Evolutionary conservation across 1,140 invertebrate genomes (phyloP).

Genomic region (Ectropis grisescens): DNA sequence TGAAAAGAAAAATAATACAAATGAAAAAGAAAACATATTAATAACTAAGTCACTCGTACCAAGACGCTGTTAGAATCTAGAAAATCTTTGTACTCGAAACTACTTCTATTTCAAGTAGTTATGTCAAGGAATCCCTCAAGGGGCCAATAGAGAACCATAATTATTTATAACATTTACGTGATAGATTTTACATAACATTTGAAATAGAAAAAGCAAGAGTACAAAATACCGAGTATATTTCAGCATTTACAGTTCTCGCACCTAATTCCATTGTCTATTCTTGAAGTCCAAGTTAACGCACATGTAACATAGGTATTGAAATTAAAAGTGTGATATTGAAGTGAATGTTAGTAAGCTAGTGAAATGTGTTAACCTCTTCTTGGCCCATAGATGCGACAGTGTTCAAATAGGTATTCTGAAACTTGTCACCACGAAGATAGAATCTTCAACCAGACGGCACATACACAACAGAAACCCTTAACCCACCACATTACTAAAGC

Average conservation of each 20-base stretch:
- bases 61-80: constrained; percentile 63
- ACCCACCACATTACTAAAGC: constrained; percentile 22
- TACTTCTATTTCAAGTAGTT: constrained; percentile 17
- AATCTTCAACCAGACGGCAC: constrained; percentile 10
- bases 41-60: constrained; percentile 63
- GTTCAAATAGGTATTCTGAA: no score
- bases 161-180: no score
- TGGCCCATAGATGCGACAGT: no score
- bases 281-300: constrained; percentile 60
- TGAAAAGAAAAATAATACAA: constrained; percentile 17
- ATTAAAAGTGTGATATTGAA: constrained; percentile 28
- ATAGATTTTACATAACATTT: no score
- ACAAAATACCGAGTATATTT: constrained; percentile 11
- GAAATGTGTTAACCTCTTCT: constrained; percentile 14
- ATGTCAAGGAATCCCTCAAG: constrained; percentile 5
- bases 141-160: no score
- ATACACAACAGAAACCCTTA: constrained; percentile 16
- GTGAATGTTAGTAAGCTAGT: constrained; percentile 54
- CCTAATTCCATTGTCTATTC: constrained; percentile 65
- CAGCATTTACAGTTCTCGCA: constrained; percentile 61
- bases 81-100: constrained; percentile 31
- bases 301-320: constrained; percentile 20
- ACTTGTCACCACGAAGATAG: no score
- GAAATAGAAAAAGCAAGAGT: constrained; percentile 7
- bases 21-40: constrained; percentile 31